Base-by-base conservation (phyloP, 2,113 vertebrate genomes). In the Pristiophorus japonicus region DNA sequence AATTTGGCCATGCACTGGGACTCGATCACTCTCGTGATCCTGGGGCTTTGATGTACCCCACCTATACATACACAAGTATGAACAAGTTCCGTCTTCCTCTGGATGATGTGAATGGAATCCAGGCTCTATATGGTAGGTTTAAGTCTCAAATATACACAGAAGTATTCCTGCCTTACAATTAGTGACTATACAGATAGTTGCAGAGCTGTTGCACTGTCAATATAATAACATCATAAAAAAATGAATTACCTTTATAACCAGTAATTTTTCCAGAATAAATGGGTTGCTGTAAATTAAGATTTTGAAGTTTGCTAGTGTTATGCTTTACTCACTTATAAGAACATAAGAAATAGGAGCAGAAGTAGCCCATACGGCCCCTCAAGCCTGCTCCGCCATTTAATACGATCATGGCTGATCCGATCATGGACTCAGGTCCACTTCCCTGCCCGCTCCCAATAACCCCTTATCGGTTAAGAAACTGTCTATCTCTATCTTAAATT, bases 1-100 rank as follows among this genome's bases (percentile, higher is more conserved):
- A 99, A 96, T 98, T 99, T 92, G 99, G 99, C 70, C 99, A 99
- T 96, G 98, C 99, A 0, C 95, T 99, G 96, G 99, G 99, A 27
- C 97, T 99, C 47, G 96, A 97, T 95, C 99, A 99, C 96, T 99
- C 99, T 42, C 5, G 24, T 0, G 98, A 99, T 95, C 97, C 97
- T 1, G 98, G 98, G 70, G 98, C 99, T 1, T 97, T 99, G 96
- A 99, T 99, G 99, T 98, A 97, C 96, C 98, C 99, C 1, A 42
- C 81, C 1, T 99, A 99, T 45, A 96, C 97, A 55, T 98, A 97
- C 97, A 97, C 59, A 0, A 96, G 98, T 0, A 97, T 98, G 0
- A 96, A 96, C 0, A 97, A 96, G 85, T 99, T 98, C 14, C 62
- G 59, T 1, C 98, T 99, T 84, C 97, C 98, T 70, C 97, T 96